Percentiles rank a stretch among this genome's conserved stretches.
Conservation (phyloP, 2,888 invertebrate genomes). For the Cryptocheilus praepositus region DNA sequence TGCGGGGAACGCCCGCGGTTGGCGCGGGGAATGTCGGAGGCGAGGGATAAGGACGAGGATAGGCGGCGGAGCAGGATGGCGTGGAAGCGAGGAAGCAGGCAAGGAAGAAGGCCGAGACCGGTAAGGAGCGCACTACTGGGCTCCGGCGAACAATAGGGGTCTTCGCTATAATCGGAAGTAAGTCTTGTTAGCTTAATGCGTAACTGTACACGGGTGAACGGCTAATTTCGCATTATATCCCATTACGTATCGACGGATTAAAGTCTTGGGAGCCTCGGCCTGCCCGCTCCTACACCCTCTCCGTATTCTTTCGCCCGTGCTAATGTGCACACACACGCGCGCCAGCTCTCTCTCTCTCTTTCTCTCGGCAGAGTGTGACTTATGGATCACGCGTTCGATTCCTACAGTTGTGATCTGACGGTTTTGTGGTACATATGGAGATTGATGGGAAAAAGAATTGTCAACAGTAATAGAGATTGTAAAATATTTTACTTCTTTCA, state of each 20-base stretch:
- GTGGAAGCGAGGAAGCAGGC: slow-evolving; percentile 5
- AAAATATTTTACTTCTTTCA: too few relatives aligned
- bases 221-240: slow-evolving; percentile 66
- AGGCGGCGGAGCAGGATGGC: slow-evolving; percentile 14
- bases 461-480: too few relatives aligned
- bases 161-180: slow-evolving; percentile 70
- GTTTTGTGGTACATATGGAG: too few relatives aligned
- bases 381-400: too few relatives aligned
- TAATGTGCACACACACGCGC: slow-evolving; percentile 6
- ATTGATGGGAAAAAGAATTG: too few relatives aligned
- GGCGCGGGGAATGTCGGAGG: slow-evolving; percentile 7
- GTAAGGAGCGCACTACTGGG: slow-evolving; percentile 59
- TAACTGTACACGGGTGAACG: slow-evolving; percentile 68
- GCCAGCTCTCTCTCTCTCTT: background rate
- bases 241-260: slow-evolving; percentile 55
- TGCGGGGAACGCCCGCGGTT: slow-evolving; percentile 44
- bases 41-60: slow-evolving; percentile 18
- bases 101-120: slow-evolving; percentile 29
- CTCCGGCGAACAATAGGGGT: slow-evolving; percentile 63
- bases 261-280: slow-evolving; percentile 35
- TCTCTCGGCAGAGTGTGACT: too few relatives aligned
- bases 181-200: slow-evolving; percentile 71
- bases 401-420: too few relatives aligned
- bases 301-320: slow-evolving; percentile 11
- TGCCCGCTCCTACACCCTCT: background rate